These are phyloP conservation scores for Glandiceps talaboti DNA, from an alignment of 53 echinoderm and acorn worm genomes.

Conservation along the genomic window DNA sequence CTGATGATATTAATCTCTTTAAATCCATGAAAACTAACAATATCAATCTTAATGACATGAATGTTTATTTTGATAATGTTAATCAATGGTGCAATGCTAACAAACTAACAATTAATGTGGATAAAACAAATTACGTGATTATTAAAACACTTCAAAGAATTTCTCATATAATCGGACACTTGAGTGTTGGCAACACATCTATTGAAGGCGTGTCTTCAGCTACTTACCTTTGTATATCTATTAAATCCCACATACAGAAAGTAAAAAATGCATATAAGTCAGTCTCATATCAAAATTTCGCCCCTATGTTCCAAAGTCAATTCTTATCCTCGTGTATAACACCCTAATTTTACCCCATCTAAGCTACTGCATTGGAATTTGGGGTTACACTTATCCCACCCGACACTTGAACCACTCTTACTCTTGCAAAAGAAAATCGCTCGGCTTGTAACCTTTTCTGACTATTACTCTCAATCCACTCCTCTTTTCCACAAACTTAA, in stretches of 20 bases:
- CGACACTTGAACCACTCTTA: neutral
- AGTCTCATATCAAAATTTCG: neutral
- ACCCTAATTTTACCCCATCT: conserved; percentile 6
- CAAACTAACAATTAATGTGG: conserved; percentile 9
- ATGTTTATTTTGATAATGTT: conserved; percentile 13
- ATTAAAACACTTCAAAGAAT: neutral
- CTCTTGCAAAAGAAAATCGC: conserved; percentile 4
- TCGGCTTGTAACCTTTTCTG: conserved; percentile 1
- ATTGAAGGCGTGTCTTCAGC: neutral
- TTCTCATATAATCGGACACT: neutral
- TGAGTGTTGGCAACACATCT: neutral
- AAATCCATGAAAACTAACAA: conserved; percentile 5
- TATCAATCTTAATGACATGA: neutral
- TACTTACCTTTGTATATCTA: neutral
- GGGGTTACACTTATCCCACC: conserved; percentile 7
- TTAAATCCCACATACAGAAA: neutral
- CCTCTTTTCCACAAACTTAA: conserved; percentile 2
- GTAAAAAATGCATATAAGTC: neutral
- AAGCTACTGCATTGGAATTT: conserved; percentile 5
- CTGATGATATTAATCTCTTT: conserved; percentile 22
- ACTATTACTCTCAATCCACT: neutral
- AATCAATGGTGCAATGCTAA: conserved; percentile 13
- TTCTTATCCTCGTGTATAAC: conserved; percentile 8
- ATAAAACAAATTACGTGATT: conserved; percentile 7
- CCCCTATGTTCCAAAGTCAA: neutral